phyloP scores from a whole-genome alignment of 1,140 invertebrate genomes.

The Muscidifurax raptorellus region DNA sequence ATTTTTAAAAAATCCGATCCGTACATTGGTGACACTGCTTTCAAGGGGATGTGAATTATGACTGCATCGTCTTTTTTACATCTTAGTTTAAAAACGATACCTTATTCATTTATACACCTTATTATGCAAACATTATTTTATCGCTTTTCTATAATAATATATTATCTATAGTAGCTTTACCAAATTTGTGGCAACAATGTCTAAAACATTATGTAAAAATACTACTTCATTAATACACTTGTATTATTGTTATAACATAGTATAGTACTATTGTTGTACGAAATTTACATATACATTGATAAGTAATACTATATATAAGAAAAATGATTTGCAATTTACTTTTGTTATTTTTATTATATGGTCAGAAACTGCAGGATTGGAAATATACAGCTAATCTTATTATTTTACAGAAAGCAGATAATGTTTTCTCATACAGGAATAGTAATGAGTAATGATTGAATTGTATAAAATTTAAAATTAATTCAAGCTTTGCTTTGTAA shows the following conservation, averaged over 20 bases:
- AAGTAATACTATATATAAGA: background rate
- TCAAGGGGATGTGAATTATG: conserved; percentile 41
- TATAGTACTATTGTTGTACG: background rate
- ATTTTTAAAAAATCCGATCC: conserved; percentile 30
- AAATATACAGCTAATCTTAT: conserved; percentile 12
- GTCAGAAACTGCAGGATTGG: conserved; percentile 1
- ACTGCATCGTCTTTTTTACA: background rate
- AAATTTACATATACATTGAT: background rate
- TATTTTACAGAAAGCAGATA: background rate
- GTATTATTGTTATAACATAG: background rate
- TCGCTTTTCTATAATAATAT: background rate
- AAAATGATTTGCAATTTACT: conserved; percentile 2
- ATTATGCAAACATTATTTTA: conserved; percentile 21
- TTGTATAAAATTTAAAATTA: background rate
- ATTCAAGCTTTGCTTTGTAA: conserved; percentile 25
- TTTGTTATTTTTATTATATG: background rate
- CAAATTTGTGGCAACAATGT: conserved; percentile 12
- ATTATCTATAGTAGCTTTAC: conserved; percentile 11
- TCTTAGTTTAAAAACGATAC: background rate
- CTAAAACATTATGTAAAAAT: background rate
- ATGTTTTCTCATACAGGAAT: background rate
- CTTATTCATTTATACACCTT: conserved; percentile 1
- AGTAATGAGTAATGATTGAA: background rate
- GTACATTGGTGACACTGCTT: conserved; percentile 22
- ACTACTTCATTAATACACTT: background rate